These are phyloP conservation scores for Invenusta paracnida DNA, from an alignment of 2,888 invertebrate genomes.

Conservation along the genomic window DNA sequence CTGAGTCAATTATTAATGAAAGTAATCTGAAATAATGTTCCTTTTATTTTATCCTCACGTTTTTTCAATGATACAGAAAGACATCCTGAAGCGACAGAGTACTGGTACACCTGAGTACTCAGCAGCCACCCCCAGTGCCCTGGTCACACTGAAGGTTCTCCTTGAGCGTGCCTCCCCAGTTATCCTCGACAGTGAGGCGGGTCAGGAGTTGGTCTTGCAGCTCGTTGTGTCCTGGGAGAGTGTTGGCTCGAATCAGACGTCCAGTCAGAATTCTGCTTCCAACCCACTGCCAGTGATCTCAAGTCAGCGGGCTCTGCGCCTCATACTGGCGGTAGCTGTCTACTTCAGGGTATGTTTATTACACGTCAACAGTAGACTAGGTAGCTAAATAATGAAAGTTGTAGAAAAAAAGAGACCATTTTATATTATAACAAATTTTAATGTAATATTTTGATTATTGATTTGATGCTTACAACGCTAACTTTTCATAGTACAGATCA, in stretches of 20 bases:
- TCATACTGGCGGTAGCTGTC: neutral
- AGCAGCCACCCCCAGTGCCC: neutral
- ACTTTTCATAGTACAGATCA: no score
- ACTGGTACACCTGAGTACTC: neutral
- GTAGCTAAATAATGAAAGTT: no score
- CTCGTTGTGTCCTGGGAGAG: conserved; percentile 29
- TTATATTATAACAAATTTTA: no score
- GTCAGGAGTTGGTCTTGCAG: conserved; percentile 65
- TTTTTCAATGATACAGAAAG: no score
- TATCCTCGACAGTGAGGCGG: conserved; percentile 84
- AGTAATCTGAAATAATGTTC: no score
- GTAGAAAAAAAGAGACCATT: no score
- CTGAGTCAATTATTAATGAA: no score
- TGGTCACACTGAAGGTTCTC: conserved; percentile 61
- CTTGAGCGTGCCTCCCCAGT: conserved; percentile 89
- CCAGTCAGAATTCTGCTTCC: neutral
- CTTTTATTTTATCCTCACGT: no score
- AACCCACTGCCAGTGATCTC: no score
- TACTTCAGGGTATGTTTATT: neutral
- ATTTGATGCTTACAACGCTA: no score
- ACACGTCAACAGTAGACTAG: no score
- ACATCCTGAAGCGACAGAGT: neutral
- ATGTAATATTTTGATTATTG: no score
- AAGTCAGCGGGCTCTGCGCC: neutral
- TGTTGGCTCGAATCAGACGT: neutral